These are phyloP conservation scores for Drosophila lacteicornis DNA, from an alignment of 1,140 invertebrate species.

Conservation along the genomic window DNA sequence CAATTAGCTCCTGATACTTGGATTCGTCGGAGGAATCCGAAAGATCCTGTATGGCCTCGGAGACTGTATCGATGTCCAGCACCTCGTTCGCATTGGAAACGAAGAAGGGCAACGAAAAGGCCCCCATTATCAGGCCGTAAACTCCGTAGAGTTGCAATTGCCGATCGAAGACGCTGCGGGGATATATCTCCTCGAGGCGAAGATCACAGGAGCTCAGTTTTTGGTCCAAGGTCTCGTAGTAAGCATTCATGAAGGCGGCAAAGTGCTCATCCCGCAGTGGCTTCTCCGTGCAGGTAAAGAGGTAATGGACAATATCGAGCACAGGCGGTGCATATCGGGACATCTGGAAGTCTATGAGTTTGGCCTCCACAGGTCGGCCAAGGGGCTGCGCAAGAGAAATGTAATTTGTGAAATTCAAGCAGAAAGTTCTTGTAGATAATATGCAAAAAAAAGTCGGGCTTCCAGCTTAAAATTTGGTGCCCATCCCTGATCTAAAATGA, in stretches of 20 bases:
- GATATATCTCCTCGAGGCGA: conserved; percentile 84
- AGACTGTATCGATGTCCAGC: conserved; percentile 62
- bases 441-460: too few relatives aligned
- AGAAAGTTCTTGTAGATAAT: too few relatives aligned
- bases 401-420: not conserved
- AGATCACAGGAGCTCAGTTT: conserved; percentile 82
- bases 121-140: conserved; percentile 60
- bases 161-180: conserved; percentile 56
- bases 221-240: conserved; percentile 80
- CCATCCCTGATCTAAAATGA: not conserved
- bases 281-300: conserved; percentile 85
- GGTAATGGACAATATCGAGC: conserved; percentile 85
- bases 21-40: conserved; percentile 41
- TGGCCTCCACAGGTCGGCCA: conserved; percentile 55
- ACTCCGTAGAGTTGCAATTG: conserved; percentile 56
- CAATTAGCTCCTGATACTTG: conserved; percentile 48
- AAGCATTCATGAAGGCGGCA: conserved; percentile 83
- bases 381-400: not conserved
- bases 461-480: not conserved
- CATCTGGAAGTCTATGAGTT: conserved; percentile 86
- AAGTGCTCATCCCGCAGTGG: conserved; percentile 84
- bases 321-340: conserved; percentile 85
- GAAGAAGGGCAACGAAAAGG: conserved; percentile 65
- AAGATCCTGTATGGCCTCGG: conserved; percentile 59
- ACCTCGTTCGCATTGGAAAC: conserved; percentile 59